Percentiles rank a stretch among this genome's conserved stretches.
These are phyloP conservation scores for Knipowitschia caucasica DNA, from an alignment of 2,797 vertebrate species.

Conservation along the genomic window DNA sequence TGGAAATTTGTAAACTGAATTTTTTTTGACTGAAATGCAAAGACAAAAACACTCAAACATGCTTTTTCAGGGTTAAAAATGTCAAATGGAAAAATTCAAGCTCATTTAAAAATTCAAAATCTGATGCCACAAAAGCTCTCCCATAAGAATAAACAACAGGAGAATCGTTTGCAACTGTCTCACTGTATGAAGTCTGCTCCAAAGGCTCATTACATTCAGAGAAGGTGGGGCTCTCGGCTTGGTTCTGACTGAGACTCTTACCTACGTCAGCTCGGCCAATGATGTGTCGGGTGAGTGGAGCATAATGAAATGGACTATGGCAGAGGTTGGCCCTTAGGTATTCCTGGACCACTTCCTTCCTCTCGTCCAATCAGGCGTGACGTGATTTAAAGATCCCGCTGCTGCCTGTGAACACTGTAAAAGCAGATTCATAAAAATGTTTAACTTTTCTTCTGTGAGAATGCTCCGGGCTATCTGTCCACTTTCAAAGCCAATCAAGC, in stretches of 20 bases:
- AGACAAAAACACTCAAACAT: no score
- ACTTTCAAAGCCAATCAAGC: slow-evolving; percentile 51
- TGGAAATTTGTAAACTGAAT: no score
- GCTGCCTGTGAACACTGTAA: slow-evolving; percentile 35
- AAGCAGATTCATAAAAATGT: slow-evolving; percentile 56
- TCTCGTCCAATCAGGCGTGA: slow-evolving; percentile 40
- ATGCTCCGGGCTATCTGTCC: slow-evolving; percentile 41
- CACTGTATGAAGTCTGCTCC: no score
- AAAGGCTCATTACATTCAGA: slow-evolving; percentile 59
- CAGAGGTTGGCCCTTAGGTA: slow-evolving; percentile 17
- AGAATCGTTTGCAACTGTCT: no score
- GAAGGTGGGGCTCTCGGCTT: slow-evolving; percentile 54
- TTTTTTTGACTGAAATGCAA: no score
- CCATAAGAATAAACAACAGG: no score
- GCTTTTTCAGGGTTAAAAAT: no score
- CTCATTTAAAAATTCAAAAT: no score
- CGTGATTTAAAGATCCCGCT: slow-evolving; percentile 38
- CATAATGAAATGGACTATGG: slow-evolving; percentile 54
- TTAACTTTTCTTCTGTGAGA: slow-evolving; percentile 43
- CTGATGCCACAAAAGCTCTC: no score
- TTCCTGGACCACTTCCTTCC: slow-evolving; percentile 26
- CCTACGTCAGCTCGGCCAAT: slow-evolving; percentile 51
- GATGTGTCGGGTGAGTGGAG: slow-evolving; percentile 36
- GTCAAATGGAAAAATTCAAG: no score
- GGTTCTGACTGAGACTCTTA: slow-evolving; percentile 50